A percentile compares a stretch with the other conserved stretches of the same genome.
Evolutionary conservation across 2,888 invertebrate genomes (phyloP).

Genomic region (Nesidiocoris tenuis): DNA sequence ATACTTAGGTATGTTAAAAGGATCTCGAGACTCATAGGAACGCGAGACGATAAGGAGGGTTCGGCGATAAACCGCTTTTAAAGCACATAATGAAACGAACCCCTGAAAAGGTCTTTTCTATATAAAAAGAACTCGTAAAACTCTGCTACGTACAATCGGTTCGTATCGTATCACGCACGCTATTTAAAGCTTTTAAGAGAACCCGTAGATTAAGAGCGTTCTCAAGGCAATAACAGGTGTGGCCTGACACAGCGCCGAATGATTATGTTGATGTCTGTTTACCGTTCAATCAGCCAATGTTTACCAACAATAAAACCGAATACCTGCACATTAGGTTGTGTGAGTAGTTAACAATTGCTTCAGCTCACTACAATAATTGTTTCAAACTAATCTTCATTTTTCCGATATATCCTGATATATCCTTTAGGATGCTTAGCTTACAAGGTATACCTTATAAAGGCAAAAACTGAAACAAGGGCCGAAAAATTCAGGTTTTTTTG

Average conservation of each 20-base stretch:
- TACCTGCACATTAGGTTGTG: no score
- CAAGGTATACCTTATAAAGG: no score
- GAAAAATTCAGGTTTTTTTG: no score
- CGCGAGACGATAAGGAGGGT: conserved; percentile 19
- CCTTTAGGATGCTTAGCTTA: no score
- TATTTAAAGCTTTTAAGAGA: neutral
- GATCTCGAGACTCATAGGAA: neutral
- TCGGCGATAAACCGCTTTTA: conserved; percentile 28
- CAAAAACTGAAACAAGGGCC: no score
- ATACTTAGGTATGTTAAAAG: neutral
- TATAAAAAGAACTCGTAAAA: conserved; percentile 4
- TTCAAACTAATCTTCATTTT: no score
- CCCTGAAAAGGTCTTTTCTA: conserved; percentile 3
- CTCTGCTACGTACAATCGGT: neutral
- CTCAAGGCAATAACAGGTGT: neutral
- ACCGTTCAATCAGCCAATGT: no score
- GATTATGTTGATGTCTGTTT: no score
- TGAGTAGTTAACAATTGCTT: no score
- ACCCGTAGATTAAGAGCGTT: neutral
- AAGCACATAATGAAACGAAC: conserved; percentile 24
- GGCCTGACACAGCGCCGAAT: neutral
- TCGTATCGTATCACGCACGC: neutral
- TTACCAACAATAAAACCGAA: no score
- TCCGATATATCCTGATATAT: no score
- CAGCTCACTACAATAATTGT: no score